Percentiles rank a stretch among this genome's conserved stretches.
Evolutionary conservation across 1,140 invertebrate species (phyloP).

Genomic region (Caenorhabditis briggsae): DNA sequence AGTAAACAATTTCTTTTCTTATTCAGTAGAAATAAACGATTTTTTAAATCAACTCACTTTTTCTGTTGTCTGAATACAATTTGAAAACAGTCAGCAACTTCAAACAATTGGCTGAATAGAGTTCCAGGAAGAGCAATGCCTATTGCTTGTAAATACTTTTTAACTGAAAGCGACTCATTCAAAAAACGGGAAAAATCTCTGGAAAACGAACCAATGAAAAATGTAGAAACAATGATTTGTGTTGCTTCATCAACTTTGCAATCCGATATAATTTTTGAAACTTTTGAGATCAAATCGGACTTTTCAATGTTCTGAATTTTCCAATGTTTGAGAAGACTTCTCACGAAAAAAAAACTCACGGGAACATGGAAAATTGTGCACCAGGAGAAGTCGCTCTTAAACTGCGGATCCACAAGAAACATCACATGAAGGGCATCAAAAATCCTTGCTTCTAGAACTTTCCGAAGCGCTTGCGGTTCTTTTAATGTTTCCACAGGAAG

Average conservation of each 20-base stretch:
- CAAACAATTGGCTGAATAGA: constrained; percentile 20
- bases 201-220: neutral
- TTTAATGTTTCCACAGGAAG: constrained; percentile 55
- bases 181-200: neutral
- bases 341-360: neutral
- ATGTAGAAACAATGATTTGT: constrained; percentile 27
- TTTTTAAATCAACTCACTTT: constrained; percentile 17
- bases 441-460: constrained; percentile 42
- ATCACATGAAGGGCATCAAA: constrained; percentile 60
- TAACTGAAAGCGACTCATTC: neutral
- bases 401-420: constrained; percentile 50
- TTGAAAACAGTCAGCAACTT: constrained; percentile 46
- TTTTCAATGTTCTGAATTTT: neutral
- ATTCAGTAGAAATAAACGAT: neutral
- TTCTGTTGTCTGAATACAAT: constrained; percentile 31
- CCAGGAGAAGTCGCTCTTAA: constrained; percentile 54
- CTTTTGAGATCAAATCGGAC: neutral
- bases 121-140: constrained; percentile 23
- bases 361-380: constrained; percentile 45
- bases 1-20: neutral
- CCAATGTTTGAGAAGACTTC: too few relatives aligned
- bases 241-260: constrained; percentile 43
- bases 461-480: constrained; percentile 45
- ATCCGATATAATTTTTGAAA: constrained; percentile 24
- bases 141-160: constrained; percentile 9